These are phyloP conservation scores for Volucella inanis DNA, from an alignment of 2,888 invertebrate genomes.

Conservation along the genomic window DNA sequence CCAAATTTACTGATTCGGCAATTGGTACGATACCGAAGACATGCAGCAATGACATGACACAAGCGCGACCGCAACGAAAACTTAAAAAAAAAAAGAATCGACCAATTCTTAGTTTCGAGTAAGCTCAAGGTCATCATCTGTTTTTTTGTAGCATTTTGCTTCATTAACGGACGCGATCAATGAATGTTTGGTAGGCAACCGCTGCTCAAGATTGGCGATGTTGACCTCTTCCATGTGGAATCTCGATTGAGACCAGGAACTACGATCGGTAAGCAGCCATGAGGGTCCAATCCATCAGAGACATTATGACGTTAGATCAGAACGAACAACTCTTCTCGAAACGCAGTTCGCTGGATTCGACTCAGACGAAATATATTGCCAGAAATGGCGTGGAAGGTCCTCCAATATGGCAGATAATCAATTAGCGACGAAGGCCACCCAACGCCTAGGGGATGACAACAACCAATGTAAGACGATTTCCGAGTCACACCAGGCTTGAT, in stretches of 20 bases:
- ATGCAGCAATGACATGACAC: background rate
- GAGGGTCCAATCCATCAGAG: no score
- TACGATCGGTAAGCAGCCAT: background rate
- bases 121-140: background rate
- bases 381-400: background rate
- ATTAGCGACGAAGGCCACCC: slow-evolving; percentile 1
- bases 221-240: background rate
- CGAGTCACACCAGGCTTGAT: slow-evolving; percentile 3
- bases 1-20: background rate
- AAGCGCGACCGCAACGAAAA: slow-evolving; percentile 7
- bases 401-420: background rate
- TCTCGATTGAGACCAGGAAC: background rate
- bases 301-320: no score
- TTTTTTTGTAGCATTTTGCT: background rate
- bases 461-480: no score
- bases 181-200: background rate
- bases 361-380: background rate
- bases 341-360: slow-evolving; percentile 9
- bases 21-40: background rate
- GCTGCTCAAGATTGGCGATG: background rate
- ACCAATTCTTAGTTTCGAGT: background rate
- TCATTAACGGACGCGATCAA: background rate
- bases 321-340: no score
- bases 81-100: background rate
- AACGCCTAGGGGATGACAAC: no score